These are phyloP conservation scores for Rhinoptilus africanus DNA, from an alignment of 2,113 vertebrate species.

Conservation along the genomic window DNA sequence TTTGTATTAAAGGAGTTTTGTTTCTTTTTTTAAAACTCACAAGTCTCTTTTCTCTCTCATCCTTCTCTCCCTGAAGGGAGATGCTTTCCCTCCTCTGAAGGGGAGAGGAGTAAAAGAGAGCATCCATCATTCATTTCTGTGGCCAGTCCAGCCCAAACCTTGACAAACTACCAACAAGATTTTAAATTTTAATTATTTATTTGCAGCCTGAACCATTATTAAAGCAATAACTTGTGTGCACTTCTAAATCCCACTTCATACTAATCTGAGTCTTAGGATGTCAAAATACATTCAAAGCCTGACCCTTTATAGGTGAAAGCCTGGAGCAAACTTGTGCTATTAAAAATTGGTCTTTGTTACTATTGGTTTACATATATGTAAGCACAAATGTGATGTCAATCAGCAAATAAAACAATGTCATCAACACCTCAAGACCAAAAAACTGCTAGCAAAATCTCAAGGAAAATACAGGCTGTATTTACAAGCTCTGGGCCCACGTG, in stretches of 20 bases:
- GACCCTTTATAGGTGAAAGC: not conserved
- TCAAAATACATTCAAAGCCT: not conserved
- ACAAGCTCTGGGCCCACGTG: not conserved
- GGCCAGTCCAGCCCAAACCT: not conserved
- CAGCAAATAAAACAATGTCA: not conserved
- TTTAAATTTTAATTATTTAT: not conserved
- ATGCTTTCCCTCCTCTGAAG: not conserved
- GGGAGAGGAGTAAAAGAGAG: not conserved
- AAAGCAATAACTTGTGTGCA: not conserved
- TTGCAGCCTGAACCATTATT: not conserved
- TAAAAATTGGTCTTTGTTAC: not conserved
- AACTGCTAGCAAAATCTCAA: not conserved
- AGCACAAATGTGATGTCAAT: not conserved
- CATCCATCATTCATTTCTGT: not conserved
- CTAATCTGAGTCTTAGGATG: not conserved
- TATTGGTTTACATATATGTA: not conserved
- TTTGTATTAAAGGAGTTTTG: too few relatives aligned
- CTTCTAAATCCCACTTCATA: not conserved
- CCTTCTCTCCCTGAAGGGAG: not conserved
- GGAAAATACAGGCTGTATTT: rapidly evolving
- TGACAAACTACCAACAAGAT: not conserved
- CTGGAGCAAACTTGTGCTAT: not conserved
- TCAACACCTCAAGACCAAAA: not conserved
- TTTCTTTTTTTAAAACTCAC: too few relatives aligned
- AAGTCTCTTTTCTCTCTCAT: not conserved